Evolutionary conservation across 2,113 vertebrate species (phyloP).

Genomic region (Cichladusa arquata): DNA sequence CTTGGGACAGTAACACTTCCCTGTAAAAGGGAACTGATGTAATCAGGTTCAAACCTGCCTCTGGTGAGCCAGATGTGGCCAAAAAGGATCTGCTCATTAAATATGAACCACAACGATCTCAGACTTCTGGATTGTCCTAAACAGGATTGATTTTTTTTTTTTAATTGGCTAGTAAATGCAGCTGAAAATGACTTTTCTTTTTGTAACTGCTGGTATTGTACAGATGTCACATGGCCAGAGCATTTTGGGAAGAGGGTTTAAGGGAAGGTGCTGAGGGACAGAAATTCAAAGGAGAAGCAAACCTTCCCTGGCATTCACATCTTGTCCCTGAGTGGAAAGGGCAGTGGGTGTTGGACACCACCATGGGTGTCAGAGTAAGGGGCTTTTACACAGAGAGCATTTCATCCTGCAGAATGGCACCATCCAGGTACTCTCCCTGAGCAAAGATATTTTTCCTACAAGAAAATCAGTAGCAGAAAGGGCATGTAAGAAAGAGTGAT

Average conservation of each 20-base stretch:
- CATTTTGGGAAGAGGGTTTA: not conserved
- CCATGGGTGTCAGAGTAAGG: accelerated
- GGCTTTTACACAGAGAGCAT: not conserved
- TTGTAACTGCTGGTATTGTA: not conserved
- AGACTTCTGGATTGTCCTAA: not conserved
- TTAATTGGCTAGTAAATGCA: not conserved
- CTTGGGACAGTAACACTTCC: not conserved
- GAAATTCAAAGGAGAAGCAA: not conserved
- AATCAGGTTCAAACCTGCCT: not conserved
- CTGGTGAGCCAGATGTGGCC: not conserved
- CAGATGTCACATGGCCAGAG: not conserved
- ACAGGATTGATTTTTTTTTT: not conserved
- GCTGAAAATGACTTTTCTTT: not conserved
- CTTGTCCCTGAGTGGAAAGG: not conserved
- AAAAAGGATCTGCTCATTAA: not conserved
- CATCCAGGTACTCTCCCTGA: accelerated
- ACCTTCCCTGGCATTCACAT: not conserved
- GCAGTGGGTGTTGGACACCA: not conserved
- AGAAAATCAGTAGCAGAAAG: not conserved
- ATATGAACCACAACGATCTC: not conserved
- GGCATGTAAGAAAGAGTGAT: not conserved
- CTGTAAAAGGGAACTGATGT: not conserved
- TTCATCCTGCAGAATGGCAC: not conserved
- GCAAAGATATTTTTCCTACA: not conserved
- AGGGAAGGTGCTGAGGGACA: not conserved